Evolutionary conservation across 1,140 invertebrate genomes (phyloP).

Genomic region (Zaprionus africanus): DNA sequence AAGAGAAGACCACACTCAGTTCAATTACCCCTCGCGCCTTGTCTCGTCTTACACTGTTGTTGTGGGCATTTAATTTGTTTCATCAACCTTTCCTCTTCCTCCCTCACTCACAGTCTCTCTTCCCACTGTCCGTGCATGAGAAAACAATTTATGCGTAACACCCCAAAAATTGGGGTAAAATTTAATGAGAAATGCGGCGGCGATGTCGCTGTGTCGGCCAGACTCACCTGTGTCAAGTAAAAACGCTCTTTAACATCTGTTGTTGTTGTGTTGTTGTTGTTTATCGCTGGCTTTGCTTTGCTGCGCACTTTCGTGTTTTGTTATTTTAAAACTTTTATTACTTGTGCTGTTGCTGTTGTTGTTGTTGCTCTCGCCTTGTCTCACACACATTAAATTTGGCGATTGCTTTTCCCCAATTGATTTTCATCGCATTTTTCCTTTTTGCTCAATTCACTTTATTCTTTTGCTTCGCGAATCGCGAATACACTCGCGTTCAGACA

Average conservation of each 20-base stretch:
- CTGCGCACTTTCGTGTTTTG: slow-evolving; percentile 33
- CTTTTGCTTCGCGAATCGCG: slow-evolving; percentile 32
- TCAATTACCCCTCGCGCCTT: slow-evolving; percentile 20
- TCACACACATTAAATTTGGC: slow-evolving; percentile 26
- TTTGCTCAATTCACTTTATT: slow-evolving; percentile 36
- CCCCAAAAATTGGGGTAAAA: slow-evolving; percentile 54
- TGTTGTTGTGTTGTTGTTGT: slow-evolving; percentile 1
- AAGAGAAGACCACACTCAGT: background rate
- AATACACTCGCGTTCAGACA: slow-evolving; percentile 23
- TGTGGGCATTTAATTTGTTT: slow-evolving; percentile 13
- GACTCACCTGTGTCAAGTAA: slow-evolving; percentile 38
- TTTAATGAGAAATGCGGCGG: slow-evolving; percentile 47
- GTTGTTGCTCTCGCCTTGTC: background rate
- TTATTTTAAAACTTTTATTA: slow-evolving; percentile 8
- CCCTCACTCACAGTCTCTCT: background rate
- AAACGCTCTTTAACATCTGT: slow-evolving; percentile 9
- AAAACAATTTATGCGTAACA: slow-evolving; percentile 30
- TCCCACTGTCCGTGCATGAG: background rate
- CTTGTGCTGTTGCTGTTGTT: slow-evolving; percentile 3
- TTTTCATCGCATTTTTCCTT: slow-evolving; percentile 48
- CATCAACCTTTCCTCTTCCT: background rate
- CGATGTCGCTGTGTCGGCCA: slow-evolving; percentile 7
- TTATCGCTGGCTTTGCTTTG: slow-evolving; percentile 28
- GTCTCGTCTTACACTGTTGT: slow-evolving; percentile 4
- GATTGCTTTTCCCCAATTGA: slow-evolving; percentile 41